phyloP scores from a whole-genome alignment of 2,113 vertebrate species.

The Aspidoscelis tigris region DNA sequence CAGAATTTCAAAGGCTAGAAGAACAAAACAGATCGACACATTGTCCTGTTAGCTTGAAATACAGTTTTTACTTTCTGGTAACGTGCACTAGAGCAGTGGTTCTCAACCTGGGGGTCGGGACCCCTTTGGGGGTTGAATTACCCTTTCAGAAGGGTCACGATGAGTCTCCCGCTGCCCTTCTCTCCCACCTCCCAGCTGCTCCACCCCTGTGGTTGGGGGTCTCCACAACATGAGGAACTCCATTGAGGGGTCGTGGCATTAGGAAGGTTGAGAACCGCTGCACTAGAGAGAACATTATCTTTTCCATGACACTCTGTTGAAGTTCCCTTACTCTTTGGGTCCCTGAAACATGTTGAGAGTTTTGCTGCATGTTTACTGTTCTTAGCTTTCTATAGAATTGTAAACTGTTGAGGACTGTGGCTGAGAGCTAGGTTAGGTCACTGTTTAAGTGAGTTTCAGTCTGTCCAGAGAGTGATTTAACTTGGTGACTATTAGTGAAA shows the following conservation, averaged over 20 bases:
- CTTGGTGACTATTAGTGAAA: background rate
- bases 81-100: no score
- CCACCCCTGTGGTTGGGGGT: no score
- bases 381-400: background rate
- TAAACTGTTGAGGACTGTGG: background rate
- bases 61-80: background rate
- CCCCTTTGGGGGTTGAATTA: no score
- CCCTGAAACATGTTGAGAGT: background rate
- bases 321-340: background rate
- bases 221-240: no score
- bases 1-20: background rate
- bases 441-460: background rate
- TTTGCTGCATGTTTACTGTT: background rate
- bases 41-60: background rate
- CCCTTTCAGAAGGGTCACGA: no score
- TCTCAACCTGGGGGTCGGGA: no score
- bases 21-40: background rate
- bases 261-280: no score
- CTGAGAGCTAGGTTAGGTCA: background rate
- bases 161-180: no score
- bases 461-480: background rate
- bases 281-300: conserved; percentile 20
- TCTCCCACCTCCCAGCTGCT: no score
- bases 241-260: no score
- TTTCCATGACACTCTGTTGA: background rate